A percentile compares a stretch with the other conserved stretches of the same genome.
Conservation (phyloP, 2,797 vertebrate species). For the Chrysocyon brachyurus region DNA sequence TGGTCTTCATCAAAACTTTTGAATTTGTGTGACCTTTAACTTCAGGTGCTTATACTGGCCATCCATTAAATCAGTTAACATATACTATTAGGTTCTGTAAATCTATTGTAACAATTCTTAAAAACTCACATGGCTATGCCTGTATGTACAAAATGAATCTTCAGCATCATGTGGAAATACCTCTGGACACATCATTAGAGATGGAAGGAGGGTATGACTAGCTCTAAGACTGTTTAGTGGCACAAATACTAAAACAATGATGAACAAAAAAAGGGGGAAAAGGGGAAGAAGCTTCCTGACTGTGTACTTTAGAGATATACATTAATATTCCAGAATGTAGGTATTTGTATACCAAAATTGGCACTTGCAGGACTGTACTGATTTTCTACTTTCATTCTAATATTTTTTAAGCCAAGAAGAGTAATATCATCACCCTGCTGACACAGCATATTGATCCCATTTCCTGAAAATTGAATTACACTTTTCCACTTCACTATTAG, state of each 20-base stretch:
- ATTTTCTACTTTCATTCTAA: neutral
- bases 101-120: neutral
- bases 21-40: neutral
- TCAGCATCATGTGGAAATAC: neutral
- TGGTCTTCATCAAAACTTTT: neutral
- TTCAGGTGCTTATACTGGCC: neutral
- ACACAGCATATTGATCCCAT: neutral
- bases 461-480: constrained; percentile 71
- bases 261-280: neutral
- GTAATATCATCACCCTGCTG: neutral
- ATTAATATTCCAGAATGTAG: neutral
- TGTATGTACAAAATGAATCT: neutral
- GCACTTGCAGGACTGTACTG: neutral
- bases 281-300: neutral
- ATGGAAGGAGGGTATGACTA: neutral
- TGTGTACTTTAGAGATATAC: neutral
- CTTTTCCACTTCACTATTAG: constrained; percentile 78
- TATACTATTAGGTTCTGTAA: neutral
- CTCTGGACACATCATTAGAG: neutral
- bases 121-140: neutral
- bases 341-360: neutral
- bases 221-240: neutral
- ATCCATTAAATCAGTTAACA: neutral
- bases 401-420: neutral
- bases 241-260: neutral